Percentiles rank a stretch among this genome's conserved stretches.
Evolutionary conservation across 2,888 invertebrate genomes (phyloP).

Genomic region (Synanthedon tipuliformis): DNA sequence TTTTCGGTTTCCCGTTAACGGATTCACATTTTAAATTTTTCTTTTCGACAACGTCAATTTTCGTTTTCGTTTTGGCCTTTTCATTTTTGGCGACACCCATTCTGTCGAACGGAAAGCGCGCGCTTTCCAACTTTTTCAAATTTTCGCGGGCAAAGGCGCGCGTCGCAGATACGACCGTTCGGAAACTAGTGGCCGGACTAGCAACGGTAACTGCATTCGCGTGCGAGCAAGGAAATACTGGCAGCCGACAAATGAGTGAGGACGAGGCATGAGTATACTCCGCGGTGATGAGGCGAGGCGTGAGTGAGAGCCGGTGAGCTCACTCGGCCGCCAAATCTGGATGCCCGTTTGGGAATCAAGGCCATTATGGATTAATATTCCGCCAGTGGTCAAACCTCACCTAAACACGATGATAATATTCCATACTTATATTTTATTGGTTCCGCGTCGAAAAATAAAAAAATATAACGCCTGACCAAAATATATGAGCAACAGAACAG

Average conservation of each 20-base stretch:
- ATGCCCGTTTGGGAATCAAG: conserved; percentile 63
- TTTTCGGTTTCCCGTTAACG: conserved; percentile 37
- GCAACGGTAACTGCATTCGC: conserved; percentile 62
- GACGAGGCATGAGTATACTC: conserved; percentile 25
- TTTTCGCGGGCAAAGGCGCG: conserved; percentile 21
- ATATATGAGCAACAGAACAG: no score
- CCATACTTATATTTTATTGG: conserved; percentile 26
- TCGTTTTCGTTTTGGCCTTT: conserved; percentile 38
- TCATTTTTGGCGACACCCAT: conserved; percentile 62
- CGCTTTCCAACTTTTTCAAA: conserved; percentile 17
- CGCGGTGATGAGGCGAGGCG: conserved; percentile 27
- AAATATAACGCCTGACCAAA: no score
- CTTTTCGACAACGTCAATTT: conserved; percentile 25
- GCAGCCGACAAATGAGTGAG: conserved; percentile 23
- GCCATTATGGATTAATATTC: conserved; percentile 59
- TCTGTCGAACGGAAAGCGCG: conserved; percentile 25
- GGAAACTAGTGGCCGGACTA: conserved; percentile 59
- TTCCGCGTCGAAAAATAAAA: no score
- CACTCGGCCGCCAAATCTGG: conserved; percentile 50
- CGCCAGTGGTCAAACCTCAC: conserved; percentile 31
- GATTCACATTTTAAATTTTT: conserved; percentile 13
- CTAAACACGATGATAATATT: conserved; percentile 54
- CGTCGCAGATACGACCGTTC: conserved; percentile 28
- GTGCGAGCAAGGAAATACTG: conserved; percentile 52
- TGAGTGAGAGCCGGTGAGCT: conserved; percentile 30